Evolutionary conservation across 1,140 invertebrate species (phyloP), one percentile per base, ranked within the genome.

Genomic region (Parasteatoda tepidariorum): DNA sequence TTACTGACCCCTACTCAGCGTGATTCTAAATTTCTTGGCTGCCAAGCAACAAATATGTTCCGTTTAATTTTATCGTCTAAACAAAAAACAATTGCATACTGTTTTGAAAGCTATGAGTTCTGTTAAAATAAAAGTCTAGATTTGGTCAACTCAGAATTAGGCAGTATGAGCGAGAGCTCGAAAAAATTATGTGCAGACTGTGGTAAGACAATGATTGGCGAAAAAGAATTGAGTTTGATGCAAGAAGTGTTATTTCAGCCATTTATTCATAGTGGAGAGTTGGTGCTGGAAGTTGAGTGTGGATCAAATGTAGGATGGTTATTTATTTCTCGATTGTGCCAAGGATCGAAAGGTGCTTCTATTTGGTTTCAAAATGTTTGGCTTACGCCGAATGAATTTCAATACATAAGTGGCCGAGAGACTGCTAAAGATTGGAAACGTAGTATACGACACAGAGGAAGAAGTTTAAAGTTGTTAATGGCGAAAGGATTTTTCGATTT

Each of bases 401-500:
- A 91, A 86, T 89, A 87, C 68, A 88, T 90, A 18, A 90, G 89
- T 83, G 90, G 90, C 4, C 84, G 90, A 41, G 90, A 90, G 84
- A 91, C 90, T 4, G 90, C 90, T 59, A 91, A 91, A 82, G 90
- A 91, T 85, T 91, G 90, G 90, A 91, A 91, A 86, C 85, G 90
- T n/a, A 90, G 89, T 48, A 91, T 90, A 71, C 87, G 90, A 59
- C 90, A 91, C 82, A 88, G 89, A 84, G 90, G 90, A 30, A 91
- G 90, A 85, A 91, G 89, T 79, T 88, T 91, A 76, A 91, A 91
- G 84, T 85, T 91, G 24, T 85, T 91, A n/a, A 87, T 91, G 76
- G 87, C 89, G 55, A 91, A 91, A 87, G 90, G 90, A 55, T 89
- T 90, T 76, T 85, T 91, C 11, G 85, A 88, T 38, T 88, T 90